These are phyloP conservation scores for Habroteleia sp. DNA, from an alignment of 2,888 invertebrate species.

Conservation along the genomic window DNA sequence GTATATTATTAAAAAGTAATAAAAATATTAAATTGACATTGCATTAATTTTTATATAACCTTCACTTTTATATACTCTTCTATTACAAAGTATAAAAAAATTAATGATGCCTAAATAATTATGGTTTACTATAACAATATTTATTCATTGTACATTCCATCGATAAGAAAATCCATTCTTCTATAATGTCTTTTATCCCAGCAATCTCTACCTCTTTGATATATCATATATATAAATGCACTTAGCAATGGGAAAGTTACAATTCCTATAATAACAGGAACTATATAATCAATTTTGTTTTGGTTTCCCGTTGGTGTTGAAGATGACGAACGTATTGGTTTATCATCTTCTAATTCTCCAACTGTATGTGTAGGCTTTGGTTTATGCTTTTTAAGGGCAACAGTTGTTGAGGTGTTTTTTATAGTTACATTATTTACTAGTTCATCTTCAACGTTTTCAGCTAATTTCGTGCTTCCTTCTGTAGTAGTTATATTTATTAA, in stretches of 20 bases:
- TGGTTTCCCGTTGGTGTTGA: constrained; percentile 72
- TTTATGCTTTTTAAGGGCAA: constrained; percentile 79
- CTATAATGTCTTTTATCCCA: constrained; percentile 93
- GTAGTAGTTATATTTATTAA: too few species aligned
- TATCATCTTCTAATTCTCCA: constrained; percentile 79
- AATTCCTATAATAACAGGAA: constrained; percentile 88
- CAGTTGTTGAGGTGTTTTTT: constrained; percentile 57
- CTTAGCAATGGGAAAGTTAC: constrained; percentile 89
- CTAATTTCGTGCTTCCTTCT: too few species aligned
- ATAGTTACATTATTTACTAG: neutral
- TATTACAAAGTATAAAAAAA: too few species aligned
- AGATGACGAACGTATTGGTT: constrained; percentile 71
- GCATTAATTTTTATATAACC: too few species aligned
- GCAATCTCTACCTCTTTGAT: constrained; percentile 89
- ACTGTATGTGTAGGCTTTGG: constrained; percentile 82
- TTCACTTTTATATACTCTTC: too few species aligned
- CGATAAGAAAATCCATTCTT: constrained; percentile 93
- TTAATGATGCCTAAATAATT: too few species aligned
- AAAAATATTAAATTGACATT: too few species aligned
- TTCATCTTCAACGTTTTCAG: neutral
- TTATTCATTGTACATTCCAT: constrained; percentile 94
- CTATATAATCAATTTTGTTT: constrained; percentile 84
- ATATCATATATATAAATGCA: constrained; percentile 85
- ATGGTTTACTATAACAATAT: too few species aligned
- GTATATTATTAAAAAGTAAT: too few species aligned